A percentile compares a stretch with the other conserved stretches of the same genome.
These are phyloP conservation scores for Argentina silus DNA, from an alignment of 2,797 vertebrate genomes.

Conservation along the genomic window DNA sequence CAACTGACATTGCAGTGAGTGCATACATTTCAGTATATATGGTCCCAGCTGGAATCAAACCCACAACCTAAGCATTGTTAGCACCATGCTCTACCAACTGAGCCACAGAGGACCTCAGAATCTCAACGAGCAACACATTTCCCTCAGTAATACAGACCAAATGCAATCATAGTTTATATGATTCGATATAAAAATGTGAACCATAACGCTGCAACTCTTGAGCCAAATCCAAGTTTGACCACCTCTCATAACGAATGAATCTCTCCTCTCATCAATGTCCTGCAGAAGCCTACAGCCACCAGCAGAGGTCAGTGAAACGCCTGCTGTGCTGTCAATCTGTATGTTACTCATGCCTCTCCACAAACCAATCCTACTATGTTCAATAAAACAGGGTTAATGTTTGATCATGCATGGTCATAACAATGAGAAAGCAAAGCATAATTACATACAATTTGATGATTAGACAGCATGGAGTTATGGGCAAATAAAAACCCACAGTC, in stretches of 20 bases:
- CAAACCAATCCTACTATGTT: background rate
- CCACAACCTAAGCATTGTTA: too few species aligned
- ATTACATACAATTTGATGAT: conserved; percentile 37
- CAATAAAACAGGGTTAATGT: conserved; percentile 8
- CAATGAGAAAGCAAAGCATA: conserved; percentile 19
- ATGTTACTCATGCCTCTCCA: background rate
- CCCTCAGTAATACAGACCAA: background rate
- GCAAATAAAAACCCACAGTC: conserved; percentile 37
- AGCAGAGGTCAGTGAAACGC: conserved; percentile 76
- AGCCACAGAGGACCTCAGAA: too few species aligned
- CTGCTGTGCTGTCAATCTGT: conserved; percentile 28
- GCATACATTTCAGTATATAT: too few species aligned
- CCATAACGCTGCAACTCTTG: too few species aligned
- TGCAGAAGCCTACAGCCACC: conserved; percentile 56
- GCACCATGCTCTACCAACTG: too few species aligned
- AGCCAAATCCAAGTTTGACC: too few species aligned
- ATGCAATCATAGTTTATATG: too few species aligned
- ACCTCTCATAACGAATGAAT: background rate
- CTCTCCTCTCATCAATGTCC: too few species aligned
- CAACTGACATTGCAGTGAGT: too few species aligned
- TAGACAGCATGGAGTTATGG: conserved; percentile 7
- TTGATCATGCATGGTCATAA: conserved; percentile 31
- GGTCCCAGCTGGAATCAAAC: too few species aligned
- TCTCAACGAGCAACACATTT: background rate
- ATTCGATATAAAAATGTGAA: too few species aligned